A percentile compares a stretch with the other conserved stretches of the same genome.
Evolutionary conservation across 2,797 vertebrate species (phyloP).

Genomic region (Momotus momota): DNA sequence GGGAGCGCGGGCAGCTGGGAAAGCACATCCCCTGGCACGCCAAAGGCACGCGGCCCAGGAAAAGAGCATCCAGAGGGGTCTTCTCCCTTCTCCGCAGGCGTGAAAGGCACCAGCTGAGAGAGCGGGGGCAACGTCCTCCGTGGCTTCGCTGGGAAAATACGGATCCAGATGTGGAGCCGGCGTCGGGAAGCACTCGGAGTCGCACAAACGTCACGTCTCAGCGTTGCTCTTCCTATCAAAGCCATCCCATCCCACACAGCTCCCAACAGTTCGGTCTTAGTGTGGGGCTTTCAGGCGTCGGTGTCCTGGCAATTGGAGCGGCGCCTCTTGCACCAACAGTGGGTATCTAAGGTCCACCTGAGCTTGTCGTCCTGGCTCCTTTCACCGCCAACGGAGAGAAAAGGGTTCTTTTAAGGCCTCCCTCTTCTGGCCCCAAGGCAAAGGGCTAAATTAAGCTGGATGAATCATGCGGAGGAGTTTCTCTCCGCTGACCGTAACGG

Average conservation of each 20-base stretch:
- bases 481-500: background rate
- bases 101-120: background rate
- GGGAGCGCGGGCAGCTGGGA: background rate
- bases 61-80: slow-evolving; percentile 12
- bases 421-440: background rate
- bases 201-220: accelerated
- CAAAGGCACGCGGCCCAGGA: background rate
- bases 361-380: background rate
- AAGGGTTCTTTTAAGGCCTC: background rate
- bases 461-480: slow-evolving; percentile 35
- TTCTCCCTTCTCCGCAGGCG: background rate
- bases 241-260: background rate
- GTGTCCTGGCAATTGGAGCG: accelerated
- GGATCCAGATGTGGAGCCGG: background rate
- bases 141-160: accelerated
- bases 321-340: background rate
- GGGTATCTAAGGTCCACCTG: accelerated
- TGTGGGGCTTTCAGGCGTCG: background rate
- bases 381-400: background rate
- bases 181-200: background rate
- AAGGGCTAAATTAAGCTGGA: background rate
- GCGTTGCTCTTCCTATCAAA: background rate
- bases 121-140: accelerated
- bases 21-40: background rate
- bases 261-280: background rate